Evolutionary conservation across 2,113 vertebrate species (phyloP).

Genomic region (Brachyhypopomus occidentalis): DNA sequence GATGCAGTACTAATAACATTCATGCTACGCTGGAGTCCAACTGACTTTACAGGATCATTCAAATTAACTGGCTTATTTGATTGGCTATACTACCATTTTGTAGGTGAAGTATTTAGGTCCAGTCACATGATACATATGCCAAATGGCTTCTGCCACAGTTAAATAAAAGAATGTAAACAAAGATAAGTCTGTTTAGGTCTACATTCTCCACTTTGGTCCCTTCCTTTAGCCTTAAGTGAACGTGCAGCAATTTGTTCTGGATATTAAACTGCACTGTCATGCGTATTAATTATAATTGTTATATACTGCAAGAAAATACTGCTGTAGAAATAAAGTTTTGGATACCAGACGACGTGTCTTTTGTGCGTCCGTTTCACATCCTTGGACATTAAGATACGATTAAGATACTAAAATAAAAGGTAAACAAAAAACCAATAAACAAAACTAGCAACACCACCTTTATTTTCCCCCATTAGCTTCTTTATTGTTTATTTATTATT

Average conservation of each 20-base stretch:
- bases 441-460: too few species aligned
- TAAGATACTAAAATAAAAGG: too few species aligned
- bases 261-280: constrained; percentile 51
- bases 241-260: constrained; percentile 55
- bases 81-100: not conserved
- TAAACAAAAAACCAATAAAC: too few species aligned
- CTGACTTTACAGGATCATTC: too few species aligned
- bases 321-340: constrained; percentile 63
- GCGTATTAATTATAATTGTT: constrained; percentile 63
- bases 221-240: constrained; percentile 41
- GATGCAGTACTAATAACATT: too few species aligned
- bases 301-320: constrained; percentile 43
- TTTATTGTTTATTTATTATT: too few species aligned
- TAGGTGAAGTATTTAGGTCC: not conserved
- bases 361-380: not conserved
- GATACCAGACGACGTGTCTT: not conserved
- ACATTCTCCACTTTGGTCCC: not conserved
- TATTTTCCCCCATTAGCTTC: not conserved
- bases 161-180: constrained; percentile 1
- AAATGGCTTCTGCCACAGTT: not conserved
- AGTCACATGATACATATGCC: not conserved
- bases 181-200: constrained; percentile 15
- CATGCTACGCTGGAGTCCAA: too few species aligned
- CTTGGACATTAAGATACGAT: too few species aligned
- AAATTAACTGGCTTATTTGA: too few species aligned